Evolutionary conservation across 2,797 vertebrate genomes (phyloP).

Genomic region (Eptatretus atami): DNA sequence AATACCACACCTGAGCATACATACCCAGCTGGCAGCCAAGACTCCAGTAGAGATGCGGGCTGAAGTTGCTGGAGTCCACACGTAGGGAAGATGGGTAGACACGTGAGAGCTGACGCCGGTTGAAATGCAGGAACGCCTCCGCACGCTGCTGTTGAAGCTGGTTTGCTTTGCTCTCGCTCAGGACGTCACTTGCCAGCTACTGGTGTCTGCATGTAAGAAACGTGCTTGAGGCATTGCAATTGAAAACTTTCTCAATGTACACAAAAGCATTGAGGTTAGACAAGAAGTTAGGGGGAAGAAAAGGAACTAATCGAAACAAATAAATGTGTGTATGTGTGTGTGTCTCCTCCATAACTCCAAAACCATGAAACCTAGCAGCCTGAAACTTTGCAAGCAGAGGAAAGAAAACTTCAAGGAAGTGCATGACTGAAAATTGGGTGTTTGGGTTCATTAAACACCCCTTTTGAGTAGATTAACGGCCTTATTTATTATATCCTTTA

Average conservation of each 20-base stretch:
- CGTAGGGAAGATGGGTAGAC: constrained; percentile 83
- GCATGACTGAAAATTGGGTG: too few species aligned
- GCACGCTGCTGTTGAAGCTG: constrained; percentile 77
- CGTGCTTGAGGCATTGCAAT: too few species aligned
- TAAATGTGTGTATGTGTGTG: too few species aligned
- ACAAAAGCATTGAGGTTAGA: not conserved
- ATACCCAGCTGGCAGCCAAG: constrained; percentile 69
- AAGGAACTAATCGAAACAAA: too few species aligned
- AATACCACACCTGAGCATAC: constrained; percentile 6
- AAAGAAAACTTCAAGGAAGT: too few species aligned
- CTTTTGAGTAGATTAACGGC: too few species aligned
- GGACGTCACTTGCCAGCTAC: constrained; percentile 86
- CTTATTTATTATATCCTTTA: too few species aligned
- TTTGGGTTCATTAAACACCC: too few species aligned
- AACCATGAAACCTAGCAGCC: too few species aligned
- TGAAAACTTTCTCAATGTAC: too few species aligned
- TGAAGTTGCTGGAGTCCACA: constrained; percentile 88
- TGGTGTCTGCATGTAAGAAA: constrained; percentile 16
- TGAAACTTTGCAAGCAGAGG: too few species aligned
- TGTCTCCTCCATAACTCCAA: too few species aligned
- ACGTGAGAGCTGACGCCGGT: constrained; percentile 66
- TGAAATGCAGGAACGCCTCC: constrained; percentile 37
- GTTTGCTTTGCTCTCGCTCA: constrained; percentile 79
- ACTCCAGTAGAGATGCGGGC: constrained; percentile 93
- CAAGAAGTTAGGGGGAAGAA: not conserved